Base-by-base conservation (phyloP, 2,113 vertebrate genomes). In the Meleagris gallopavo region DNA sequence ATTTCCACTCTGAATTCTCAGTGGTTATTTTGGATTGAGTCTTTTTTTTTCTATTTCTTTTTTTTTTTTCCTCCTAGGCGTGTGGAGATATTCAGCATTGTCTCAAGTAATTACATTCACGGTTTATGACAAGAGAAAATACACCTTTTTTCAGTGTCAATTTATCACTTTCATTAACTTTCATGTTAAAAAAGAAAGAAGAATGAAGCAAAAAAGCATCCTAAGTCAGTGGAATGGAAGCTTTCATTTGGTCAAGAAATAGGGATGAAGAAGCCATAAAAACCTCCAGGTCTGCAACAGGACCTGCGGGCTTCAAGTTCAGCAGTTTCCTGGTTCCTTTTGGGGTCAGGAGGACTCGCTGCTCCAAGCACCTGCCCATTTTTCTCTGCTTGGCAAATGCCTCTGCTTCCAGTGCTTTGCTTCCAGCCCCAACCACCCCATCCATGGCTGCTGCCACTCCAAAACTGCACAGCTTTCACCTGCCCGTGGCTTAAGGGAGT, bases 1-100 rank as follows among this genome's bases (percentile, higher is more conserved):
- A 97, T 93, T 96, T 97, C 95, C 57, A 4, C 89, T 97, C 97
- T 97, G 95, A 97, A 97, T 97, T 98, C 97, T 95, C 95, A 93
- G 89, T 96, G 88, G 83, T 97, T 97, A 96, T 97, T 97, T 98
- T 96, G 65, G 83, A 83, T 55, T 29, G 50, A 73, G 40, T 94
- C 15, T 80, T 67, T 65, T 62, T 88, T 79, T 83, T 43, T 43
- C 6, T 40, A 12, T 40, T 65, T 62, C 86, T 67, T 57, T 62
- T 88, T 67, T 38, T n/a, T 58, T 61, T 41, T 8, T 29, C 6
- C 55, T 64, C n/a, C 32, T 41, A 89, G 93, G 90, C 61, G 12
- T 94, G 95, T 92, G 82, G 87, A 89, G 78, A 95, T 89, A 97
- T 88, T 94, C 91, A 96, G 90, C 87, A 69, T 95, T 95, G 95